Conservation (phyloP, 2,113 vertebrate species). For the Melanotaenia duboulayi region DNA sequence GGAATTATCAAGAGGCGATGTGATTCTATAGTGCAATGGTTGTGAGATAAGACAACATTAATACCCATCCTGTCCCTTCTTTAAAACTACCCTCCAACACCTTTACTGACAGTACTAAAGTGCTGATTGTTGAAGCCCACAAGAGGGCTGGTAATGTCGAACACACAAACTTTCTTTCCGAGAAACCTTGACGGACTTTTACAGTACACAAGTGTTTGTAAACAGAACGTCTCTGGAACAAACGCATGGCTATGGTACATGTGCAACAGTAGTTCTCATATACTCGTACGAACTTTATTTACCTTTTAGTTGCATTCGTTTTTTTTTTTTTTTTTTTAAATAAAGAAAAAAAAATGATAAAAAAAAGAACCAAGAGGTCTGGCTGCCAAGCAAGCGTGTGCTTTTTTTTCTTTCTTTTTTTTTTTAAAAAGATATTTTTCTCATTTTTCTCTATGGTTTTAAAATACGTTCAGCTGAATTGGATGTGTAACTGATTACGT, state of each 20-base stretch:
- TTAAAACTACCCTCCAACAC: constrained; percentile 32
- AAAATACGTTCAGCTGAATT: constrained; percentile 75
- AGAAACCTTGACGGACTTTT: constrained; percentile 58
- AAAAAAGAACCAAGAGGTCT: constrained; percentile 57
- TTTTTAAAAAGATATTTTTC: constrained; percentile 12
- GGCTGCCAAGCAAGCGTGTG: constrained; percentile 85
- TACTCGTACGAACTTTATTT: constrained; percentile 65
- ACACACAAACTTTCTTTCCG: constrained; percentile 65
- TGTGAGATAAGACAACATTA: constrained; percentile 51
- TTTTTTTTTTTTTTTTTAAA: constrained; percentile 32
- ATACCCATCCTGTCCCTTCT: constrained; percentile 46
- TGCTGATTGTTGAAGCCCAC: constrained; percentile 78
- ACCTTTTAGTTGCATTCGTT: constrained; percentile 77
- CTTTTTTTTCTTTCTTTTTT: constrained; percentile 48
- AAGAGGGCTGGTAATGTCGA: constrained; percentile 54
- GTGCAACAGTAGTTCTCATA: constrained; percentile 71
- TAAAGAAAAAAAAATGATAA: constrained; percentile 44
- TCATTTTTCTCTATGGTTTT: constrained; percentile 65
- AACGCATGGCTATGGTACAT: constrained; percentile 77
- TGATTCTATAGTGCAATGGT: constrained; percentile 68
- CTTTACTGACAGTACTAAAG: constrained; percentile 75
- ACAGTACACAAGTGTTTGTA: constrained; percentile 68
- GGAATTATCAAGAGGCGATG: constrained; percentile 46
- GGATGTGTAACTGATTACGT: constrained; percentile 77
- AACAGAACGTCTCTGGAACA: constrained; percentile 68